Evolutionary conservation across 1,140 invertebrate species (phyloP), one percentile per base, ranked within the genome.

Genomic region (Bradysia coprophila): DNA sequence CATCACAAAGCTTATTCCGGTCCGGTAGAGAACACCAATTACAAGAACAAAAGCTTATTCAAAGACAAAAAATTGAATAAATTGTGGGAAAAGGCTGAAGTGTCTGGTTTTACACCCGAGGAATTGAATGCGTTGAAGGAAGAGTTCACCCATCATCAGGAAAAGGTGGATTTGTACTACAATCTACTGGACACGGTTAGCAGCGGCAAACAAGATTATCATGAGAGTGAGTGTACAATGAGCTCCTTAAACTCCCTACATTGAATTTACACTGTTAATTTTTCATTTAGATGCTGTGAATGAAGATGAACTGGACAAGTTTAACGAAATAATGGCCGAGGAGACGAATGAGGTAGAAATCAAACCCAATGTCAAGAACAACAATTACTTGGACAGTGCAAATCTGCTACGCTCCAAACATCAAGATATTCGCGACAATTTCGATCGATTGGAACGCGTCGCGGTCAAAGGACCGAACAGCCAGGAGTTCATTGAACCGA

Each of bases 151-250:
- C 88, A 92, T 62, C 87, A 94, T 57, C 87, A 95, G 62, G 81
- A 92, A 46, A 93, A 92, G 64, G 72, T 95, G 18, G 81, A 93
- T 57, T 78, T 93, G 51, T 93, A 89, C 54, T 81, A 86, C 63
- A 73, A 75, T 36, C 49, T 94, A 18, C 63, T 90, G 13, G 71
- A 75, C 51, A 74, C 84, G 48, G 64, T 81, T 46, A 2, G 31
- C 48, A 15, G 32, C 58, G 15, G 59, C 67, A 49, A 56, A 62
- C 22, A 55, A 38, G 66, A 76, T 49, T 57, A 61, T 38, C 67
- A 73, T 57, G 71, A 80, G 61, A 82, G 79, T 81, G 65, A 60
- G 62, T 64, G 3, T 15, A 34, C 13, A 15, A 9, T 31, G 8
- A n/a, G 8, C 28, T n/a, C 8, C 8, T 31, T 8, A 9, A 31